phyloP scores from a whole-genome alignment of 2,113 vertebrate genomes.

The Phylloscopus trochiloides region DNA sequence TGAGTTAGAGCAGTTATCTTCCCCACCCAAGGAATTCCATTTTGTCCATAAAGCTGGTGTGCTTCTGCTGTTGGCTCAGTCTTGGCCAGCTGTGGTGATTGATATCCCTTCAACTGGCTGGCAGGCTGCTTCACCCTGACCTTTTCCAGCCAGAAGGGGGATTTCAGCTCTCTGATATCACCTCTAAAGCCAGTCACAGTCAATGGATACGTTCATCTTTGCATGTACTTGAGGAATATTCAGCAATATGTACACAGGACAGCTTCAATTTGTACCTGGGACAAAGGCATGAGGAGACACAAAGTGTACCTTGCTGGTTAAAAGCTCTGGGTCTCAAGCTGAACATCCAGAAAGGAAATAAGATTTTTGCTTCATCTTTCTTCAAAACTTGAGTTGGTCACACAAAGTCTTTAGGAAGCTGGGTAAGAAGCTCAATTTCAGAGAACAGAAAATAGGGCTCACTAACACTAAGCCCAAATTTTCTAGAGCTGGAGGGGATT shows the following conservation, averaged over 20 bases:
- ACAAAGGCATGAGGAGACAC: neutral
- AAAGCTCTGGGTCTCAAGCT: neutral
- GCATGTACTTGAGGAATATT: neutral
- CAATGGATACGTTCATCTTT: neutral
- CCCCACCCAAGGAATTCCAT: neutral
- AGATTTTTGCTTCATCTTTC: neutral
- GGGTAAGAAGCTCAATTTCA: neutral
- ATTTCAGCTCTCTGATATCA: neutral
- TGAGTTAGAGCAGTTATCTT: neutral
- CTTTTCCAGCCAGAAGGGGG: neutral
- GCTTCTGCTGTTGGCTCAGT: neutral
- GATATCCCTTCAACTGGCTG: neutral
- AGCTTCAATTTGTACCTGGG: neutral
- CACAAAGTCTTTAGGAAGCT: neutral
- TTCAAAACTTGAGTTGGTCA: neutral
- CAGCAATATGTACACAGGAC: neutral
- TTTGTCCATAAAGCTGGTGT: accelerated
- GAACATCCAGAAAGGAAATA: neutral
- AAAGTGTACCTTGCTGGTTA: accelerated
- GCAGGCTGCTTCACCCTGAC: neutral
- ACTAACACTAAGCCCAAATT: neutral
- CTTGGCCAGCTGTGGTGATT: neutral
- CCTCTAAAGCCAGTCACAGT: neutral
- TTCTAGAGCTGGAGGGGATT: neutral
- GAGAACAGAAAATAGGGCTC: neutral